phyloP scores from a whole-genome alignment of 1,140 invertebrate species.

The Pseudomyrmex gracilis region DNA sequence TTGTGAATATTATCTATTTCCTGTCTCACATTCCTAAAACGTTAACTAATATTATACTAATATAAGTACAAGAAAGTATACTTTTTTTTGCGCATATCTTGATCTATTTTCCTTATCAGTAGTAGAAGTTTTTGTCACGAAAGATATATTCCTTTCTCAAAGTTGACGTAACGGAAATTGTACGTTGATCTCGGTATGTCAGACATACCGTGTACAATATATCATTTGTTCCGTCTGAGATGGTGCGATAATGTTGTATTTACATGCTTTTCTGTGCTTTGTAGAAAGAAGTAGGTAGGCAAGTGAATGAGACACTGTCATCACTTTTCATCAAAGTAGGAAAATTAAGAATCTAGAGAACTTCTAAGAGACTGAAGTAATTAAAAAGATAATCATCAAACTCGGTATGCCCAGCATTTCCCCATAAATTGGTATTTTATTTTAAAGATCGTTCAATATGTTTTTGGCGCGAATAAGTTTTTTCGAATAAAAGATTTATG shows the following conservation, averaged over 20 bases:
- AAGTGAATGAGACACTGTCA: conserved; percentile 33
- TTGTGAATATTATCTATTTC: conserved; percentile 22
- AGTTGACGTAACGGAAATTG: conserved; percentile 63
- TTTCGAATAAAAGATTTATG: not conserved
- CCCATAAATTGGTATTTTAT: too few relatives aligned
- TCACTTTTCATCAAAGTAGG: not conserved
- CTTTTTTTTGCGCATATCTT: too few relatives aligned
- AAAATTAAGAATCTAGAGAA: not conserved
- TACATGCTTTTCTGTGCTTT: not conserved
- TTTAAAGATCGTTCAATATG: too few relatives aligned
- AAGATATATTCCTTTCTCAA: not conserved
- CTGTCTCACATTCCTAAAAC: not conserved
- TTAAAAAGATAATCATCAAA: too few relatives aligned
- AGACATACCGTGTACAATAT: conserved; percentile 9
- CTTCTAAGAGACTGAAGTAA: not conserved
- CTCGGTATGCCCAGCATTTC: too few relatives aligned
- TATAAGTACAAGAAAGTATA: too few relatives aligned
- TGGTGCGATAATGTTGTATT: conserved; percentile 39
- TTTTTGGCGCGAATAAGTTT: not conserved
- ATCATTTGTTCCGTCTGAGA: conserved; percentile 47
- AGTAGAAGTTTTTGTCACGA: conserved; percentile 1
- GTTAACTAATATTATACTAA: too few relatives aligned
- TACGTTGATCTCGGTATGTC: not conserved
- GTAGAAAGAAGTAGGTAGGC: conserved; percentile 18
- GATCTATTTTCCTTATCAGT: not conserved